phyloP scores from a whole-genome alignment of 1,140 invertebrate genomes.

The Polyergus mexicanus region DNA sequence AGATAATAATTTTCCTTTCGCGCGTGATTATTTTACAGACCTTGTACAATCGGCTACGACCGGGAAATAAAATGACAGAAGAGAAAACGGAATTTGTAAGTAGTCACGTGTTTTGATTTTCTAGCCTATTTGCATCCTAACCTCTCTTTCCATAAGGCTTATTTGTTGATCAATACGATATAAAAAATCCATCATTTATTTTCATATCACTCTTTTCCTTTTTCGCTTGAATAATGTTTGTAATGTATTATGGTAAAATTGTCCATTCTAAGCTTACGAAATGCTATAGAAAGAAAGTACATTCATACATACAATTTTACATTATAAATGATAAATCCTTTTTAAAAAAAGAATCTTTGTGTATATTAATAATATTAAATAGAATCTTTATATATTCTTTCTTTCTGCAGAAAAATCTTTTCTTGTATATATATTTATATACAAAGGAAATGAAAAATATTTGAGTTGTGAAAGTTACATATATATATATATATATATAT shows the following conservation, averaged over 20 bases:
- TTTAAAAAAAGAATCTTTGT: not conserved
- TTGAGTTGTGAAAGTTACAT: not conserved
- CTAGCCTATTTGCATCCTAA: conserved; percentile 37
- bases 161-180: not conserved
- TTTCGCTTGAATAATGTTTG: not conserved
- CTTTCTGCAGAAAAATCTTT: not conserved
- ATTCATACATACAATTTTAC: not conserved
- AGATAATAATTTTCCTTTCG: not conserved
- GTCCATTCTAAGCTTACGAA: not conserved
- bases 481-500: not conserved
- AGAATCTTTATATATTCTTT: not conserved
- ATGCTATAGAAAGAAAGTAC: not conserved
- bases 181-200: not conserved
- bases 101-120: conserved; percentile 21
- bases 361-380: not conserved
- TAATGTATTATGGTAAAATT: not conserved
- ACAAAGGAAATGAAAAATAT: not conserved
- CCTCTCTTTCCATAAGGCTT: conserved; percentile 47
- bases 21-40: not conserved
- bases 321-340: not conserved
- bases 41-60: not conserved
- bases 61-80: conserved; percentile 71
- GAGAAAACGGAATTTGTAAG: conserved; percentile 80
- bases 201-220: not conserved
- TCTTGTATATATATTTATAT: too few relatives aligned